Base-by-base conservation (phyloP, 2,888 invertebrate species). In the Unio delphinus region DNA sequence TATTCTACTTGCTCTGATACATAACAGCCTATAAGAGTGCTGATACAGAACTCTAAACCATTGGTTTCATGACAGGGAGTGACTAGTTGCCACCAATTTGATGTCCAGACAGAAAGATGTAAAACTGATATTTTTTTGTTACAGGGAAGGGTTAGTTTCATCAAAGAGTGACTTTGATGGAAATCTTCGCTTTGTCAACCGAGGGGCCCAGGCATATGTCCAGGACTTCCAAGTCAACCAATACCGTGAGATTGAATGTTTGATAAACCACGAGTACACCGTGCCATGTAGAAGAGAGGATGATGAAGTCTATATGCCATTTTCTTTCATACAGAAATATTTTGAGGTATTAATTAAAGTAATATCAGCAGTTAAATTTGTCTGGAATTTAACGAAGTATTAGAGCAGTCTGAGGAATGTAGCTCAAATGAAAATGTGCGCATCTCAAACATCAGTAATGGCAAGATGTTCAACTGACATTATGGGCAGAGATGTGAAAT, bases 271-370 rank as follows among this genome's bases (percentile, higher is more conserved):
- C 66, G 95, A 96, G 86, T 95, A 95, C 88, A 93, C 93, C 6
- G 92, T 96, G 81, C 92, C 93, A 60, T 96, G 96, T 89, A 93
- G 94, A 68, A 93, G 94, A 67, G 95, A 95, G 87, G 93, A 93
- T n/a, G 94, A 94, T 83, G 96, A 97, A 91, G 94, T 98, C 55
- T 97, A 94, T 89, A 91, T 98, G 83, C 98, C 98, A 30, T 98
- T 97, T 91, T 94, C 95, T 62, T 97, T 98, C 89, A 92, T 98
- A 82, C 94, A 95, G 86, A 96, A 95, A 89, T 97, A 98, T 91
- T 98, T 97, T 91, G 97, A 97, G 93, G 94, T 95, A 82, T 87
- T 89, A 85, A 23, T 34, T 30, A 18, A n/a, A 45, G 45, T 1
- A 45, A 45, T 61, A 15, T 45, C 45, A 45, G 45, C 45, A 45